These are phyloP conservation scores for Emydocephalus ijimae DNA, from an alignment of 2,113 vertebrate genomes.

Conservation along the genomic window DNA sequence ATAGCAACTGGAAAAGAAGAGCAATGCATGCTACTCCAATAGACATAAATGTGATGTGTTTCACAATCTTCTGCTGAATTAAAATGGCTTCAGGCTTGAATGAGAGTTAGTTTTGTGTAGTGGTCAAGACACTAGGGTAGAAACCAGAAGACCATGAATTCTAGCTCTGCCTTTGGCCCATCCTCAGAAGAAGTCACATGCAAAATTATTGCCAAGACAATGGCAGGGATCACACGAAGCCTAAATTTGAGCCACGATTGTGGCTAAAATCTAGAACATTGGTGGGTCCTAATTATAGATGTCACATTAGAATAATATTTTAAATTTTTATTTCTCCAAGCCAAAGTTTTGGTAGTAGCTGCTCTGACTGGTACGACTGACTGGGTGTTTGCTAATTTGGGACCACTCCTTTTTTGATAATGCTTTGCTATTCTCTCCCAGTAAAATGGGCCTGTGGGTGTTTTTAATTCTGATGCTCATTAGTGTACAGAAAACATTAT, in stretches of 20 bases:
- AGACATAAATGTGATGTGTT: neutral
- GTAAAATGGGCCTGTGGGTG: slow-evolving; percentile 14
- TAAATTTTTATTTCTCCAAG: neutral
- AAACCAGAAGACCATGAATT: neutral
- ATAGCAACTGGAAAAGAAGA: neutral
- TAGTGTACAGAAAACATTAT: neutral
- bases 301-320: neutral
- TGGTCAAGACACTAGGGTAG: neutral
- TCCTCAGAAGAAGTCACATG: neutral
- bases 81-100: neutral
- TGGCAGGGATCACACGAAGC: neutral
- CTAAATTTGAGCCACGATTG: neutral
- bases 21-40: neutral
- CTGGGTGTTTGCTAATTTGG: neutral
- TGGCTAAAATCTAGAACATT: neutral
- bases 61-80: neutral
- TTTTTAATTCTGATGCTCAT: slow-evolving; percentile 15
- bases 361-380: neutral
- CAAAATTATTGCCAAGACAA: neutral
- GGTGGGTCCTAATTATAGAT: neutral
- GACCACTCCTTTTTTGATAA: neutral
- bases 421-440: neutral
- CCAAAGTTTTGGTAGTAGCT: neutral
- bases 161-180: neutral
- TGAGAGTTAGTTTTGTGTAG: neutral